phyloP scores from a whole-genome alignment of 2,113 vertebrate genomes.

The Spea multiplicata region DNA sequence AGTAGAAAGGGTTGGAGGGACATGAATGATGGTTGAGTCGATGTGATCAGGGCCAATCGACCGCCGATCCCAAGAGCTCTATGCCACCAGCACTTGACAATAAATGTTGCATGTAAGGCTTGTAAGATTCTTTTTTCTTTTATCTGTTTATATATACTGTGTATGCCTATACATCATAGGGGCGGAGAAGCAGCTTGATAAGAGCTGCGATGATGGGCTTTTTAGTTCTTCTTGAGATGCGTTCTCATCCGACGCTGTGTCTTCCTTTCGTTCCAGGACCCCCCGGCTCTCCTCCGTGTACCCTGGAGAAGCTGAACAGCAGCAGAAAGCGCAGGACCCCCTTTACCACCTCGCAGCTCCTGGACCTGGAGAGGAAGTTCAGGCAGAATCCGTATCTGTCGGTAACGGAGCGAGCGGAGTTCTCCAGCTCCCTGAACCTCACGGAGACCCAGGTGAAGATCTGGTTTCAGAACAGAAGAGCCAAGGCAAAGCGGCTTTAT shows the following conservation, averaged over 20 bases:
- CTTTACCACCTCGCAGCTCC: slow-evolving; percentile 79
- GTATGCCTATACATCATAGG: too few relatives aligned
- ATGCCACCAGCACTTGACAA: too few relatives aligned
- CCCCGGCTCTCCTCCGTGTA: slow-evolving; percentile 62
- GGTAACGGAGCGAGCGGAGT: slow-evolving; percentile 74
- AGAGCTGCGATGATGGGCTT: too few relatives aligned
- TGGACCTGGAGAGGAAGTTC: slow-evolving; percentile 79
- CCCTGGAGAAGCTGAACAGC: slow-evolving; percentile 78
- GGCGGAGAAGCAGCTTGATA: too few relatives aligned
- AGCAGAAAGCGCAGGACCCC: slow-evolving; percentile 81
- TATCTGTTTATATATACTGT: too few relatives aligned
- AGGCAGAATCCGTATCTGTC: slow-evolving; percentile 80
- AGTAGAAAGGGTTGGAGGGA: too few relatives aligned
- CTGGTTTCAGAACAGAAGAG: slow-evolving; percentile 82
- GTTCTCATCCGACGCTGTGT: neutral
- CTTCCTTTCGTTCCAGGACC: slow-evolving; percentile 25
- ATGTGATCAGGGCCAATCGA: too few relatives aligned
- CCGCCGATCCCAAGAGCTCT: too few relatives aligned
- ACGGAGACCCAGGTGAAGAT: slow-evolving; percentile 84
- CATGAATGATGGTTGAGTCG: too few relatives aligned
- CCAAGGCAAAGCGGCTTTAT: slow-evolving; percentile 80
- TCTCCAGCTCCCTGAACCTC: slow-evolving; percentile 76
- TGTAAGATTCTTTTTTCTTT: too few relatives aligned
- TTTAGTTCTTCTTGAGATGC: too few relatives aligned
- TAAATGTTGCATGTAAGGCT: too few relatives aligned